Conservation (phyloP, 2,797 vertebrate genomes). For the Syndactyla subalaris region DNA sequence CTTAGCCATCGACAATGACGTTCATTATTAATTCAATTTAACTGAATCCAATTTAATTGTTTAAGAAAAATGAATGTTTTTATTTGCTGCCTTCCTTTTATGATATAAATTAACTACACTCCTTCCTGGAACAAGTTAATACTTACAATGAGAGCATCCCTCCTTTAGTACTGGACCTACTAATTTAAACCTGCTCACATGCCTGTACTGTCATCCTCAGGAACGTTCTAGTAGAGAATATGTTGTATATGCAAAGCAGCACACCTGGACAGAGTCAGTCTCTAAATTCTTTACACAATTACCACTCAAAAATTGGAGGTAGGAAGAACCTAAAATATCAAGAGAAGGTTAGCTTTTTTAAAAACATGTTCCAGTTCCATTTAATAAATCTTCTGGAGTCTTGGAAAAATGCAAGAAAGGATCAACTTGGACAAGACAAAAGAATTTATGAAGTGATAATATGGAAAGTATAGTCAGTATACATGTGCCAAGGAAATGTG, state of each 20-base stretch:
- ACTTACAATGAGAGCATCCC: neutral
- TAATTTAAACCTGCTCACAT: neutral
- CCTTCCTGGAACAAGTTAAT: neutral
- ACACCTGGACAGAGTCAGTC: neutral
- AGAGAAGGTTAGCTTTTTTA: neutral
- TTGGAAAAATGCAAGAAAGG: neutral
- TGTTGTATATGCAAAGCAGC: neutral
- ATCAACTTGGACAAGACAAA: neutral
- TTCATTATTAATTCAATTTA: neutral
- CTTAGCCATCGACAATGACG: neutral
- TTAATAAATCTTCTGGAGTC: neutral
- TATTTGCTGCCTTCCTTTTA: neutral
- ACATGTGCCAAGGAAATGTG: neutral
- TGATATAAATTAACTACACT: neutral
- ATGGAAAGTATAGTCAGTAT: neutral
- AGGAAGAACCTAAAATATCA: neutral
- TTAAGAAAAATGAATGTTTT: neutral
- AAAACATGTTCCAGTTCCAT: neutral
- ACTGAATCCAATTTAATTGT: neutral
- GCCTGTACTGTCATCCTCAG: neutral
- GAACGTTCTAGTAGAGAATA: neutral
- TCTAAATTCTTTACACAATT: neutral
- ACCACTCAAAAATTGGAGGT: neutral
- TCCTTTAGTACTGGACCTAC: neutral
- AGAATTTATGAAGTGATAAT: neutral